Evolutionary conservation across 2,113 vertebrate species (phyloP), one percentile per base, ranked within the genome.

Genomic region (Synodontis membranacea): DNA sequence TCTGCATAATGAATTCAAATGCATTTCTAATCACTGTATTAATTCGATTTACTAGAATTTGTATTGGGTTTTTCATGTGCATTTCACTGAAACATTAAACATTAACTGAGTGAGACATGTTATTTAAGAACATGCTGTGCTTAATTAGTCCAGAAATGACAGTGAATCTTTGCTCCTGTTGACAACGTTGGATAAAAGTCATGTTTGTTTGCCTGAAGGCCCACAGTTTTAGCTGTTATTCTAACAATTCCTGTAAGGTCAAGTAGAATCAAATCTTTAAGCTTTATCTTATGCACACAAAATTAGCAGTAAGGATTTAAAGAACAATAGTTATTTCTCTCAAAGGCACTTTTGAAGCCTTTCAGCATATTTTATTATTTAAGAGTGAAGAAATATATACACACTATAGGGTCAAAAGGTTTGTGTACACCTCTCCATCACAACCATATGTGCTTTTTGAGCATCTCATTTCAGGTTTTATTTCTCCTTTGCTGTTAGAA

Each of bases 91-190:
- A n/a, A n/a, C n/a, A n/a, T 50, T 8, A 46, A 52, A 85, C 31
- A 46, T 88, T 39, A 80, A 66, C 68, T 42, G 44, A 79, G 64
- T 8, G 15, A 75, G 64, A 86, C 74, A 85, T 58, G 66, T 60
- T 56, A 70, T 89, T 83, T 83, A 72, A 60, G 44, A 62, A 62
- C 78, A 78, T 70, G 76, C 37, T 87, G 48, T 70, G 48, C 76
- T 52, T 79, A 80, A 80, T 88, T 86, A 80, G 52, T 72, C n/a
- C 75, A 86, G 48, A 82, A 80, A 72, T 44, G 37, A 44, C 28
- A 44, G 42, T 72, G 48, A 66, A 28, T 42, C 5, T 7, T 56
- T 66, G 37, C 54, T 58, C 48, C 25, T 86, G 62, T 82, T 84
- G 76, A 84, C 79, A 64, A 28, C 34, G 10, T 19, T 64, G 39